Evolutionary conservation across 2,888 invertebrate genomes (phyloP).

Genomic region (Tenthredo amoena): DNA sequence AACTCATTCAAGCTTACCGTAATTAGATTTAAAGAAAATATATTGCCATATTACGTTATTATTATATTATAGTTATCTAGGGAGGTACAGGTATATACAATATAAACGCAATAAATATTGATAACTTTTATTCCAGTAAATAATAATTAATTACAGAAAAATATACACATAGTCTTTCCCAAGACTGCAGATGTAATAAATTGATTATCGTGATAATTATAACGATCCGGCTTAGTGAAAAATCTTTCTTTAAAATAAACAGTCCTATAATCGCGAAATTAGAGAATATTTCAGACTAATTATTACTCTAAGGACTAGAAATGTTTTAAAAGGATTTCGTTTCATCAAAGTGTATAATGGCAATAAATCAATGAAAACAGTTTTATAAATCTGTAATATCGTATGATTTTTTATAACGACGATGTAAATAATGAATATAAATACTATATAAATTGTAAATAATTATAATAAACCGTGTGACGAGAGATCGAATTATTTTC

Average conservation of each 20-base stretch:
- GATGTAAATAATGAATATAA: slow-evolving; percentile 27
- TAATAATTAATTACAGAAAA: neutral
- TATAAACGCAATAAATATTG: neutral
- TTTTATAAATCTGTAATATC: neutral
- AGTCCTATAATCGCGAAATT: neutral
- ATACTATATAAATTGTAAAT: slow-evolving; percentile 15
- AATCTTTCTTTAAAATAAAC: neutral
- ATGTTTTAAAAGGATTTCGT: neutral
- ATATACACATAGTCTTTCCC: neutral
- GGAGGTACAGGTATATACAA: neutral
- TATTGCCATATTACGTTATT: slow-evolving; percentile 12
- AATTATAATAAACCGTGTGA: slow-evolving; percentile 3
- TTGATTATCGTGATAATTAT: neutral
- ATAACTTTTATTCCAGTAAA: neutral
- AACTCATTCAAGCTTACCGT: neutral
- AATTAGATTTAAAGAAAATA: neutral
- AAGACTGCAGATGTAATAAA: neutral
- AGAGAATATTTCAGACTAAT: neutral
- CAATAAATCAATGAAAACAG: neutral
- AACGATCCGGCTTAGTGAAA: neutral
- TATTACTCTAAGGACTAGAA: neutral
- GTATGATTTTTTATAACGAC: neutral
- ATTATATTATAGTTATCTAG: slow-evolving; percentile 9
- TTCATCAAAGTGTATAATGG: neutral
- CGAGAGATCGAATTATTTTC: neutral